Percentiles rank a stretch among this genome's conserved stretches.
Conservation (phyloP, 2,797 vertebrate genomes). For the Masticophis lateralis region DNA sequence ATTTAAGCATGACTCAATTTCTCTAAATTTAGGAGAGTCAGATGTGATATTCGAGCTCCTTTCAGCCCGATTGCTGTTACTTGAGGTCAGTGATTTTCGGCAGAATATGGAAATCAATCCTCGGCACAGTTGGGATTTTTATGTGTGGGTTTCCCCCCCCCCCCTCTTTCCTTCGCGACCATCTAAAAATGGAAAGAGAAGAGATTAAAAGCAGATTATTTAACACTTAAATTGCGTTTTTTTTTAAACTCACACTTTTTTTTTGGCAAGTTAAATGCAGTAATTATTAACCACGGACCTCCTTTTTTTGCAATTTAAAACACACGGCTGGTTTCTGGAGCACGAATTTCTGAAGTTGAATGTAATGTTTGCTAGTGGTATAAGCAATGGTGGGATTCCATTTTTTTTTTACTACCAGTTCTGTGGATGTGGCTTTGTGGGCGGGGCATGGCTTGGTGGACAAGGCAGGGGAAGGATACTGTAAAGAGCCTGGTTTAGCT, state of each 20-base stretch:
- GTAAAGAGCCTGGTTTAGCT: too few relatives aligned
- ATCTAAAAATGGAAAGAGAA: neutral
- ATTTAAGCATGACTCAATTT: neutral
- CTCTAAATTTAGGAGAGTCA: neutral
- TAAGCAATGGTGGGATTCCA: too few relatives aligned
- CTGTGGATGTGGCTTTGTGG: too few relatives aligned
- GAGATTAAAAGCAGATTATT: neutral
- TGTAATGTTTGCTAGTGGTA: neutral
- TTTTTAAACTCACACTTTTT: neutral
- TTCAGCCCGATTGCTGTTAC: neutral
- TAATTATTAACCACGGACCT: neutral
- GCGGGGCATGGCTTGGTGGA: too few relatives aligned
- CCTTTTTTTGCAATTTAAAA: too few relatives aligned
- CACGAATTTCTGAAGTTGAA: neutral
- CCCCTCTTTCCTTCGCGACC: neutral
- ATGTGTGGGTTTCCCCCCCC: accelerated
- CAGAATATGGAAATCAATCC: neutral
- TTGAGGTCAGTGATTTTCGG: neutral
- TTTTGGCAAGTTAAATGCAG: neutral
- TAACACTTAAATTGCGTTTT: neutral
- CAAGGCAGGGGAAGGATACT: too few relatives aligned
- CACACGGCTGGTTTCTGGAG: neutral
- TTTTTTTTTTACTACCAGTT: too few relatives aligned
- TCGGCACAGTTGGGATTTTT: neutral
- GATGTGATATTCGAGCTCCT: neutral